phyloP scores from a whole-genome alignment of 2,113 vertebrate genomes.

The Excalfactoria chinensis region DNA sequence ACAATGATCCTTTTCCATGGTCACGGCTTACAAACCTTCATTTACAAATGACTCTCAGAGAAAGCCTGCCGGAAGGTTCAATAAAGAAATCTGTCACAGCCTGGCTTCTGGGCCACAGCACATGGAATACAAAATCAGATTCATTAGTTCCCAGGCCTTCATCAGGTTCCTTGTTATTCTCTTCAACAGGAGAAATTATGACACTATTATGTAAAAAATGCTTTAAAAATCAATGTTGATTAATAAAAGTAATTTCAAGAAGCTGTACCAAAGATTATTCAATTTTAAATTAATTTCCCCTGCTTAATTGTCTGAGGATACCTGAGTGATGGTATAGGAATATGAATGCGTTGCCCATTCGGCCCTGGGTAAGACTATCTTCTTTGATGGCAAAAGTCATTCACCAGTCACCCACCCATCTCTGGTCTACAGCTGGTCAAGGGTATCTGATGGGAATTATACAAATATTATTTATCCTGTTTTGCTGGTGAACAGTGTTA shows the following conservation, averaged over 20 bases:
- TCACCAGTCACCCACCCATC: neutral
- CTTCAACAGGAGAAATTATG: constrained; percentile 42
- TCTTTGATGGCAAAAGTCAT: neutral
- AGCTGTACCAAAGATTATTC: constrained; percentile 16
- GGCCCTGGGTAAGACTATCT: neutral
- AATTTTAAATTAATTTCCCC: constrained; percentile 68
- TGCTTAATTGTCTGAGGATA: constrained; percentile 67
- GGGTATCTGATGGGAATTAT: neutral
- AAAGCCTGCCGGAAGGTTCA: neutral
- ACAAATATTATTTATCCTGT: neutral
- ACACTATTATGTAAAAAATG: constrained; percentile 35
- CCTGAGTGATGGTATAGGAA: neutral
- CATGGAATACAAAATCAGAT: neutral
- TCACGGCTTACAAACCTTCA: neutral
- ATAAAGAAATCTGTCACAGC: constrained; percentile 12
- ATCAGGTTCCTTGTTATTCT: neutral
- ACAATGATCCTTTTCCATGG: constrained; percentile 10
- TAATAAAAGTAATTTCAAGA: constrained; percentile 72
- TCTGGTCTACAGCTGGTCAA: neutral
- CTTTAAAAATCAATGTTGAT: constrained; percentile 59
- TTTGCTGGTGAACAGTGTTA: neutral
- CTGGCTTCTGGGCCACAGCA: neutral
- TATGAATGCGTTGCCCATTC: constrained; percentile 8
- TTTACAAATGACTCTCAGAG: neutral
- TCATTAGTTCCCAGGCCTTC: constrained; percentile 5